phyloP scores from a whole-genome alignment of 1,140 invertebrate species.

The Drosophila micromelanica region DNA sequence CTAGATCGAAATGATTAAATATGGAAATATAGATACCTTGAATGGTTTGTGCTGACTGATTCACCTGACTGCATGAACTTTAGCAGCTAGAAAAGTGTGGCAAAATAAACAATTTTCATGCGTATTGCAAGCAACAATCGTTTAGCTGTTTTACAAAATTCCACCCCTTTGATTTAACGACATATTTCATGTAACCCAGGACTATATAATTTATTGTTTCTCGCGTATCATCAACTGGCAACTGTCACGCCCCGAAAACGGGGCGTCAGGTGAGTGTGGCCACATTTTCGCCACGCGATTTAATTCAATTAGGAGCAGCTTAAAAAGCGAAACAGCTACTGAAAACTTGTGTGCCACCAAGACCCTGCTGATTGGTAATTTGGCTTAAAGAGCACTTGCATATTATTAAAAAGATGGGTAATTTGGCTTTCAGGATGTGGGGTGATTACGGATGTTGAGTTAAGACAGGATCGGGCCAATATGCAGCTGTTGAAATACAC shows the following conservation, averaged over 20 bases:
- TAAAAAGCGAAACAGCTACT: neutral
- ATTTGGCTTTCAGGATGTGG: constrained; percentile 47
- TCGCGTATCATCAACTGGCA: no score
- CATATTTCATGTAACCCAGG: no score
- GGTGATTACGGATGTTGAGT: constrained; percentile 12
- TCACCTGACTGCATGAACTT: no score
- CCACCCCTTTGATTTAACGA: no score
- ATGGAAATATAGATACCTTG: no score
- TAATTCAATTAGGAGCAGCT: constrained; percentile 37
- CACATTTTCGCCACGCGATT: constrained; percentile 30
- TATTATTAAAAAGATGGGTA: constrained; percentile 36
- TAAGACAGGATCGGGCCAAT: neutral
- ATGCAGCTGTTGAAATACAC: constrained; percentile 17
- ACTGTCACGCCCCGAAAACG: neutral
- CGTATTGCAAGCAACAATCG: no score
- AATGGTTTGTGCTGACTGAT: no score
- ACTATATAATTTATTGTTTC: no score
- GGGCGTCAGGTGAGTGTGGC: constrained; percentile 9
- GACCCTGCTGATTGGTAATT: neutral
- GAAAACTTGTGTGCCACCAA: neutral
- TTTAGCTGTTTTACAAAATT: no score
- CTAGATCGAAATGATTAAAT: neutral
- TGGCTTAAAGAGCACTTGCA: constrained; percentile 27
- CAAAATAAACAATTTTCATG: no score
- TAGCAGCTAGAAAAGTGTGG: no score